These are phyloP conservation scores for Danio aesculapii DNA, from an alignment of 2,797 vertebrate genomes.

Conservation along the genomic window DNA sequence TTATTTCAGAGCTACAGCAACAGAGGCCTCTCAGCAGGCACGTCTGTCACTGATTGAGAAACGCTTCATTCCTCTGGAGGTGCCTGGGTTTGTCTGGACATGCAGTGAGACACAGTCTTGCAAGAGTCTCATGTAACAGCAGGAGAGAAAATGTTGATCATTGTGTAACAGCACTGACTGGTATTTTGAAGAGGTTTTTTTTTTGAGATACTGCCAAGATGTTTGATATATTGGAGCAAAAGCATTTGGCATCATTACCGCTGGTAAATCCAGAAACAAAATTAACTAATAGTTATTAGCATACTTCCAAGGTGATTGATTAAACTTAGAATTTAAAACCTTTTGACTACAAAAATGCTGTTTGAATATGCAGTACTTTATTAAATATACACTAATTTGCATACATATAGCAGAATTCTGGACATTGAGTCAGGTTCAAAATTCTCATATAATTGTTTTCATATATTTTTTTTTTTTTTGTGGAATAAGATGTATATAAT, in stretches of 20 bases:
- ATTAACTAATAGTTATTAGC: too few relatives aligned
- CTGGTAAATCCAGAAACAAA: too few relatives aligned
- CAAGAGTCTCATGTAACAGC: not conserved
- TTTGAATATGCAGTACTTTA: too few relatives aligned
- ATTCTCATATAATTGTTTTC: too few relatives aligned
- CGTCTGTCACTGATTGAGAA: constrained; percentile 10
- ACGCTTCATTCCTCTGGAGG: constrained; percentile 30
- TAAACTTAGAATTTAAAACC: too few relatives aligned
- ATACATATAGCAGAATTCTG: too few relatives aligned
- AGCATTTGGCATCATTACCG: not conserved
- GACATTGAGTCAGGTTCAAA: too few relatives aligned
- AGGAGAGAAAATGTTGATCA: not conserved
- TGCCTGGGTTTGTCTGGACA: constrained; percentile 21
- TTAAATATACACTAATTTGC: too few relatives aligned
- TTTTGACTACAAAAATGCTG: too few relatives aligned
- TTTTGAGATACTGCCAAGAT: not conserved
- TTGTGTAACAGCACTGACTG: not conserved
- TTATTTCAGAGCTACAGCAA: constrained; percentile 21
- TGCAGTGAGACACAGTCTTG: constrained; percentile 9
- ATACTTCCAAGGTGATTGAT: too few relatives aligned
- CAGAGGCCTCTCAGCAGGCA: constrained; percentile 1
- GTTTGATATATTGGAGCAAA: constrained; percentile 27
- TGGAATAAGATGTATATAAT: too few relatives aligned
- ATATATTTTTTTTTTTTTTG: too few relatives aligned
- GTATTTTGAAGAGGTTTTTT: not conserved